Evolutionary conservation across 2,797 vertebrate species (phyloP).

Genomic region (Sebastiscus tertius): DNA sequence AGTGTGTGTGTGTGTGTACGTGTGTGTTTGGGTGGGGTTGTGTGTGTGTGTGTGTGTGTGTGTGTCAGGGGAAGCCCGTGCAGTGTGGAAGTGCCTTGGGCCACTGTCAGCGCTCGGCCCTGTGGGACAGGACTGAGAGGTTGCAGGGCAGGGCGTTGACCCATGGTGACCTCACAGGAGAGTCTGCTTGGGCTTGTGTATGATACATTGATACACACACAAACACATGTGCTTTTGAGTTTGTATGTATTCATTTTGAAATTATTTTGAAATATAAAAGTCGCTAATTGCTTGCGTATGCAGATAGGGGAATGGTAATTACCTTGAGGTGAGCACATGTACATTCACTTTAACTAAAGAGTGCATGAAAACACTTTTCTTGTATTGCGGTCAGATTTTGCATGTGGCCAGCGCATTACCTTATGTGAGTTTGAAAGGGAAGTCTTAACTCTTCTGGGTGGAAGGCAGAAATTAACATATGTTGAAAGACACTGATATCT

Average conservation of each 20-base stretch:
- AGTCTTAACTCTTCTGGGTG: neutral
- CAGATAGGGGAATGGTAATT: neutral
- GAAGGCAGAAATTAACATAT: neutral
- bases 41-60: slow-evolving; percentile 35
- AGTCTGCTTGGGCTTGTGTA: slow-evolving; percentile 56
- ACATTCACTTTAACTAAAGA: neutral
- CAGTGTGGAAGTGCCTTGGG: slow-evolving; percentile 78
- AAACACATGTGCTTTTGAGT: neutral
- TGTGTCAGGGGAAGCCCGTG: slow-evolving; percentile 52
- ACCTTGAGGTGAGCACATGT: neutral
- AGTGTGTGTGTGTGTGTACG: slow-evolving; percentile 25
- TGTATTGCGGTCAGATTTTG: neutral
- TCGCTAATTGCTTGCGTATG: neutral
- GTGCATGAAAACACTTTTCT: neutral
- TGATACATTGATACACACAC: slow-evolving; percentile 32
- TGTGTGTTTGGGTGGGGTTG: slow-evolving; percentile 21
- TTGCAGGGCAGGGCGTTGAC: slow-evolving; percentile 79
- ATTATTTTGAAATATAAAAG: neutral
- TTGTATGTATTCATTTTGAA: neutral
- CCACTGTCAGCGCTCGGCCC: slow-evolving; percentile 76
- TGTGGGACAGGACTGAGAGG: slow-evolving; percentile 79
- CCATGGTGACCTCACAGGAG: slow-evolving; percentile 66
- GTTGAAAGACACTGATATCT: neutral
- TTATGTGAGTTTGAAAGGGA: neutral
- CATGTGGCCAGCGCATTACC: neutral